Conservation (phyloP, 1,140 invertebrate genomes). For the Tetragnatha versicolor region DNA sequence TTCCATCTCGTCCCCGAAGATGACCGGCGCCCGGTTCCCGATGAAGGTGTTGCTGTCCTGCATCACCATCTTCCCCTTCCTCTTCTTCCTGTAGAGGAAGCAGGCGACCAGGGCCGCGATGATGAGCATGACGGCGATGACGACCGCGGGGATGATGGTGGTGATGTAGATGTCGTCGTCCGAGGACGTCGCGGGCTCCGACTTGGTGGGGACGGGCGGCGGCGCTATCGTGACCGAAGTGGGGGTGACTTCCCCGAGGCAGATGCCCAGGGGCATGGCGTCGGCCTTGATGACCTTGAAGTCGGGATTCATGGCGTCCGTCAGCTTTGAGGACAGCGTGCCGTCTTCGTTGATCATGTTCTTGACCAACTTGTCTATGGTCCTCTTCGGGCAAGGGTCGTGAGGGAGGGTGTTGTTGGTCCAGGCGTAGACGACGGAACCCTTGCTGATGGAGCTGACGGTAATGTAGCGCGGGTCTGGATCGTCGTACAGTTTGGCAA, state of each 20-base stretch:
- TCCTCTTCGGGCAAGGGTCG: slow-evolving; percentile 76
- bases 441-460: slow-evolving; percentile 68
- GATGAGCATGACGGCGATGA: slow-evolving; percentile 87
- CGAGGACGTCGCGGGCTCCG: slow-evolving; percentile 59
- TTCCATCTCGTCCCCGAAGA: slow-evolving; percentile 90
- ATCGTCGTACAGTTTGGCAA: slow-evolving; percentile 79
- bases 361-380: slow-evolving; percentile 75
- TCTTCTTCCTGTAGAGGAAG: slow-evolving; percentile 80
- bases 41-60: slow-evolving; percentile 72
- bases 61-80: slow-evolving; percentile 82
- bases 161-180: slow-evolving; percentile 85
- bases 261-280: slow-evolving; percentile 75
- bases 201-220: slow-evolving; percentile 65
- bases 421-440: slow-evolving; percentile 74
- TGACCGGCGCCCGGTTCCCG: slow-evolving; percentile 91
- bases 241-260: slow-evolving; percentile 69
- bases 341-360: slow-evolving; percentile 69
- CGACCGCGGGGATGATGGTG: slow-evolving; percentile 86
- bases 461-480: slow-evolving; percentile 75
- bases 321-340: slow-evolving; percentile 69
- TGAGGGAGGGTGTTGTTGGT: slow-evolving; percentile 75
- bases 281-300: slow-evolving; percentile 79
- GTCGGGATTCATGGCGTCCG: slow-evolving; percentile 77
- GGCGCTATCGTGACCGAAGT: slow-evolving; percentile 59
- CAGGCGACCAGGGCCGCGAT: slow-evolving; percentile 87